A percentile compares a stretch with the other conserved stretches of the same genome.
These are phyloP conservation scores for Tigriopus japonicus DNA, from an alignment of 1,140 invertebrate genomes.

Conservation along the genomic window DNA sequence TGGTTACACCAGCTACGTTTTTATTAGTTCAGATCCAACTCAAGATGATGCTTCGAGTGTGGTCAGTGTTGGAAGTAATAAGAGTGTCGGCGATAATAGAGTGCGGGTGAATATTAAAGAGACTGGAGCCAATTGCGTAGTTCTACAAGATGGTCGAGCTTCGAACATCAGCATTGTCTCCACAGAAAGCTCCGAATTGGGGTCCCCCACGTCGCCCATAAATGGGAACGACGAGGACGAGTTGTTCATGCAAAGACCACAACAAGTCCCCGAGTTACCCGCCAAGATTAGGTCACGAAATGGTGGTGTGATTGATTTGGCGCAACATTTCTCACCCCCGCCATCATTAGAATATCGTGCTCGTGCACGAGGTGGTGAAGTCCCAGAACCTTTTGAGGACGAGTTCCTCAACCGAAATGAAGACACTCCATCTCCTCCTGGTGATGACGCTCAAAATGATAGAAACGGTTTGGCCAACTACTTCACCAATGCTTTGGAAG, in stretches of 20 bases:
- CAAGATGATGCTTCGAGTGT: too few relatives aligned
- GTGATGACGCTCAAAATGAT: not conserved
- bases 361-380: constrained; percentile 1
- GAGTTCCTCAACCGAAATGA: too few relatives aligned
- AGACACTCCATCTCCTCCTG: not conserved
- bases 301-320: not conserved
- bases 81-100: not conserved
- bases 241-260: not conserved
- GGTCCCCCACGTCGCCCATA: not conserved
- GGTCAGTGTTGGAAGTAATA: not conserved
- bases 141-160: constrained; percentile 12
- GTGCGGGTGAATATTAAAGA: not conserved
- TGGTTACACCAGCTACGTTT: constrained; percentile 13
- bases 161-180: constrained; percentile 14
- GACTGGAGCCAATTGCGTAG: not conserved
- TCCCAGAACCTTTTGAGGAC: not conserved
- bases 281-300: not conserved
- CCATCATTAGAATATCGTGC: not conserved
- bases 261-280: not conserved
- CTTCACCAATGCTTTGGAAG: constrained; percentile 7
- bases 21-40: constrained; percentile 1
- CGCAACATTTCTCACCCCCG: not conserved
- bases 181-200: constrained; percentile 5
- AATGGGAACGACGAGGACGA: too few relatives aligned
- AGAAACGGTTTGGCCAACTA: constrained; percentile 9